Base-by-base conservation (phyloP, 2,113 vertebrate genomes). In the Eclectus roratus region DNA sequence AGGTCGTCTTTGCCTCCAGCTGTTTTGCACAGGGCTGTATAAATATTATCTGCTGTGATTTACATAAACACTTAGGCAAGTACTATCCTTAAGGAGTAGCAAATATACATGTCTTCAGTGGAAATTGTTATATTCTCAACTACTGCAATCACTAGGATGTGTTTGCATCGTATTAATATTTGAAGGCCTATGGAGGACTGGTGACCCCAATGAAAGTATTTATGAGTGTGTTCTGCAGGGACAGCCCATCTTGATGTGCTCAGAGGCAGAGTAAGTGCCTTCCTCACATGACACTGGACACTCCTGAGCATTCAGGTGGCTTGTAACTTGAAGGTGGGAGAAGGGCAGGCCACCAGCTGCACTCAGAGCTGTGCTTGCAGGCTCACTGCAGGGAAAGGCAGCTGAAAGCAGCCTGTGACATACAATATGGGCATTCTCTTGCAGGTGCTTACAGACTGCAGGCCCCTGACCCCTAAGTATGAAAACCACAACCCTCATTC, bases 21-120 rank as follows among this genome's bases (percentile, higher is more conserved):
- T 89, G 60, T 74, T 94, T 87, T 65, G 66, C 77, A 44, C 29
- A 55, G 58, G 27, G 43, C 64, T 94, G 68, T 74, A 58, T 87
- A 95, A 96, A 94, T 70, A 93, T 49, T 78, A 83, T 17, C 79
- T 94, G 84, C 83, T 89, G 53, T 10, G 5, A 91, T 88, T 93
- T 85, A 56, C 66, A 73, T 76, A 69, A 89, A 85, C 66, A 60
- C 56, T 79, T 72, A 39, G 25, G 29, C 73, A 87, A 93, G 41
- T 52, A 65, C 56, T 63, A 76, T 68, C 52, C 47, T 79, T 19
- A 64, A 13, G 0, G 7, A 69, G 47, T 27, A 80, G 72, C 60
- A 93, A 78, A 50, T 29, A 43, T 20, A 28, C 15, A 20, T 0
- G 23, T 63, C 49, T 76, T 77, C 44, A 58, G 56, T 80, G 58